phyloP scores from a whole-genome alignment of 2,797 vertebrate species.

The Hoplostethus atlanticus region DNA sequence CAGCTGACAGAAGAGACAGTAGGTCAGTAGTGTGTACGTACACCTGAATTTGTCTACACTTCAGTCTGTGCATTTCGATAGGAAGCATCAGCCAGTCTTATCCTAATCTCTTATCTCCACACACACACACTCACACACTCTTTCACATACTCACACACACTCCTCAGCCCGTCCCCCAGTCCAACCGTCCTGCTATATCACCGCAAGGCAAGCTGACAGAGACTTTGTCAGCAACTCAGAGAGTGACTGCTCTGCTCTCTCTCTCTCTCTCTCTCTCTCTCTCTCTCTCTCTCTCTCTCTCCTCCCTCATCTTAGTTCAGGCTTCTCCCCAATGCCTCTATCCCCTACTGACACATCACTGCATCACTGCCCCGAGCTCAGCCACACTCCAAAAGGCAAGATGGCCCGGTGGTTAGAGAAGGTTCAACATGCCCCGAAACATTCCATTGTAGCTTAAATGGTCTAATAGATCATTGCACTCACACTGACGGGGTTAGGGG shows the following conservation, averaged over 20 bases:
- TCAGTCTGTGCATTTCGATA: constrained; percentile 19
- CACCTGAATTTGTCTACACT: constrained; percentile 26
- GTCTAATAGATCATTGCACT: too few relatives aligned
- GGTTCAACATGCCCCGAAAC: background rate
- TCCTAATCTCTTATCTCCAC: constrained; percentile 27
- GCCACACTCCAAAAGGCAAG: constrained; percentile 29
- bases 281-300: constrained; percentile 8
- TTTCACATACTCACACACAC: too few relatives aligned
- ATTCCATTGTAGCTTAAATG: background rate
- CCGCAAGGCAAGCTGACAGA: constrained; percentile 53
- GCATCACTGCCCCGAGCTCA: constrained; percentile 42
- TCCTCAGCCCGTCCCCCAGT: constrained; percentile 19
- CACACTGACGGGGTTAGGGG: background rate
- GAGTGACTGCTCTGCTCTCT: constrained; percentile 27
- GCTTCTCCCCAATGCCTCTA: constrained; percentile 19
- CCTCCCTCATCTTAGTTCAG: constrained; percentile 27
- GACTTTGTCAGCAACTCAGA: constrained; percentile 69
- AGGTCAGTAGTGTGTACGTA: constrained; percentile 16
- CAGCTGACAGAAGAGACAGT: constrained; percentile 24
- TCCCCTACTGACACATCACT: constrained; percentile 52
- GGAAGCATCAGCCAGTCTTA: constrained; percentile 33
- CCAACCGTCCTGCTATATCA: constrained; percentile 42
- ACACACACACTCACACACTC: constrained; percentile 10
- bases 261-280: constrained; percentile 7
- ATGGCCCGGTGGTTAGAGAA: background rate